These are phyloP conservation scores for Cydia strobilella DNA, from an alignment of 1,140 invertebrate species.

Conservation along the genomic window DNA sequence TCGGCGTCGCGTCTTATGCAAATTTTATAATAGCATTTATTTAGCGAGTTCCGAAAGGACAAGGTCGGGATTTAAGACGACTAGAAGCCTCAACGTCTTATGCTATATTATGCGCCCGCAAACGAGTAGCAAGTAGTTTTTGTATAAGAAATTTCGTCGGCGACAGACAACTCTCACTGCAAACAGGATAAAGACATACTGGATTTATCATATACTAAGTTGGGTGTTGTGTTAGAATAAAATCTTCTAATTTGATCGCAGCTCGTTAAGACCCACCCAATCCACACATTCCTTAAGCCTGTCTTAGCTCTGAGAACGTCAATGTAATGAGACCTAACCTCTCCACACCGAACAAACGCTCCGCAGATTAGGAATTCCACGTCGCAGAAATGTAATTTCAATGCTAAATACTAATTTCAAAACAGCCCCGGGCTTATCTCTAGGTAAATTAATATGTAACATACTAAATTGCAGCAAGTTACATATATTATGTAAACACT, in stretches of 20 bases:
- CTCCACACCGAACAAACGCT: conserved; percentile 18
- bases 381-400: background rate
- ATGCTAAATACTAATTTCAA: conserved; percentile 13
- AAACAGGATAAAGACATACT: background rate
- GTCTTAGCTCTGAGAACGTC: conserved; percentile 30
- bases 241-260: conserved; percentile 43
- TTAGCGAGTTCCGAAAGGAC: background rate
- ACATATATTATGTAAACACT: too few relatives aligned
- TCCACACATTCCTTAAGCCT: conserved; percentile 32
- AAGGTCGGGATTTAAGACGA: background rate
- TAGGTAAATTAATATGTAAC: too few relatives aligned
- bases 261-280: conserved; percentile 35
- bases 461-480: background rate
- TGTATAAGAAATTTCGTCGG: background rate
- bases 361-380: conserved; percentile 10
- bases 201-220: background rate
- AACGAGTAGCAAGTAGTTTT: background rate
- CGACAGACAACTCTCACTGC: background rate
- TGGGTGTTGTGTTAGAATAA: conserved; percentile 41
- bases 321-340: conserved; percentile 19
- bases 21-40: conserved; percentile 24
- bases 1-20: background rate
- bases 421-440: background rate
- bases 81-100: conserved; percentile 6
- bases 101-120: background rate